Evolutionary conservation across 37 sponge, comb jelly and placozoan species (phyloP), one percentile per base, ranked within the genome.

Genomic region (Bolinopsis microptera): DNA sequence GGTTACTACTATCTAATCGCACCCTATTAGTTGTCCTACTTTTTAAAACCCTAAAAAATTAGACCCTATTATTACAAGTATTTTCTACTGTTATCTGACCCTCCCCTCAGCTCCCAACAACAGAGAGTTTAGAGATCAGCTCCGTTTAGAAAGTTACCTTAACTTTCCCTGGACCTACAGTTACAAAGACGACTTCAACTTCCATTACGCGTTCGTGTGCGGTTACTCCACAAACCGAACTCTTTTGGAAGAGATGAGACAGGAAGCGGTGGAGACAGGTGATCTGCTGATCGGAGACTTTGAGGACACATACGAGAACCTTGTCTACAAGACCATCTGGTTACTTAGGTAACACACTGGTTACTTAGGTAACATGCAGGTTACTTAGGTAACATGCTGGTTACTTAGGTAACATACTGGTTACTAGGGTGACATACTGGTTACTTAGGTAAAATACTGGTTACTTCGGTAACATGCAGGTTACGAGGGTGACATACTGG

Each of bases 241-340:
- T 5, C 61, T 41, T 3, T 3, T 24, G 61, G 48, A 5, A 48
- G 35, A n/a, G 27, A 24, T 86, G 90, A 86, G 67, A 30, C 38
- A 8, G 30, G 90, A 86, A 34, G 90, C 90, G 31, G 90, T 18
- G 36, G 90, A 86, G 61, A 26, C 27, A 28, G 67, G 67, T 23
- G 90, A 86, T 26, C 18, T 86, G 90, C 67, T 86, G 67, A 86
- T 86, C n/a, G 90, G 90, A 18, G 90, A 86, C 31, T 86, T 33
- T 38, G 90, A 86, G 90, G 90, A 86, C 22, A 86, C 90, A 0
- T 86, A 86, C 67, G 90, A 86, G 61, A 86, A 86, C 35, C 67
- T 86, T 9, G 90, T 86, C 28, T 86, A 86, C 61, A 86, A 86
- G 26, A 86, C 90, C 61, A 86, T 86, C 40, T 86, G 90, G 90